phyloP scores from a whole-genome alignment of 2,888 invertebrate species.

The Ornithoptera alexandrae region DNA sequence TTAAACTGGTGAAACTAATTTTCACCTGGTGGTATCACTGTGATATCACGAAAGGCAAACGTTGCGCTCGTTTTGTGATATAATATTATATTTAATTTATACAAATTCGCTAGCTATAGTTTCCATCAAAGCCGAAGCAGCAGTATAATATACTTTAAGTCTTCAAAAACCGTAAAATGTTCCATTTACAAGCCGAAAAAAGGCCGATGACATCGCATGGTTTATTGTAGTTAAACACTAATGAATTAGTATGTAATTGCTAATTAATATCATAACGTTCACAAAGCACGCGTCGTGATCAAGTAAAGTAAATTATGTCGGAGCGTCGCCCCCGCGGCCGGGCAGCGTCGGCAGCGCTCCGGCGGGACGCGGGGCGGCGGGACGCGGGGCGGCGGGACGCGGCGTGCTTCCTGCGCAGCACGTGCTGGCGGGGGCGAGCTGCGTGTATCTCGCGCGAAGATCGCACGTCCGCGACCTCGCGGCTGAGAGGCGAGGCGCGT shows the following conservation, averaged over 20 bases:
- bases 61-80: no score
- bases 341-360: constrained; percentile 1
- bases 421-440: constrained; percentile 35
- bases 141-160: no score
- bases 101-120: no score
- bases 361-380: constrained; percentile 6
- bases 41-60: no score
- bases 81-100: no score
- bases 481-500: constrained; percentile 49
- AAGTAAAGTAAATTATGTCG: background rate
- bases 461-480: constrained; percentile 41
- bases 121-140: no score
- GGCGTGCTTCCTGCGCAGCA: constrained; percentile 23
- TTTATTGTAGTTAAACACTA: background rate
- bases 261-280: background rate
- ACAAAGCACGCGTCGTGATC: background rate
- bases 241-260: background rate
- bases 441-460: constrained; percentile 38
- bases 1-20: no score
- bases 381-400: constrained; percentile 14
- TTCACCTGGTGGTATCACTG: no score
- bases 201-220: no score
- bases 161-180: no score
- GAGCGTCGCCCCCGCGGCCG: background rate
- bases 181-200: no score